Evolutionary conservation across 2,888 invertebrate genomes (phyloP), one percentile per base, ranked within the genome.

Genomic region (Latrodectus elegans): DNA sequence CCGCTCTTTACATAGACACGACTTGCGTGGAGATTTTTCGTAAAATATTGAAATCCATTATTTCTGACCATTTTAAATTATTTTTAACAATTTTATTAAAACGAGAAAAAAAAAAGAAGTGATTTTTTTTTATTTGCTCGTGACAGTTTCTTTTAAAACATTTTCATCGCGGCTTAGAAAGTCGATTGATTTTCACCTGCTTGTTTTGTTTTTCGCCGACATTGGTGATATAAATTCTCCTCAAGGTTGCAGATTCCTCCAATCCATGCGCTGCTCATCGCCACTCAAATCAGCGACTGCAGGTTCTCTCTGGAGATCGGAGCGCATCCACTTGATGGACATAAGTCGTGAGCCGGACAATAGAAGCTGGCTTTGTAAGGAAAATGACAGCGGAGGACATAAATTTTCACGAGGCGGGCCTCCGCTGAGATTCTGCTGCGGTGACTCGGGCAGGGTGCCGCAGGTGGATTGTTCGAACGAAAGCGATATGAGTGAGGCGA

Each of bases 331-430:
- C 52, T 72, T 84, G 51, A 71, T 72, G 76, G 77, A 84, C 84
- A 77, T 84, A 84, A 84, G 84, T 84, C 77, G 84, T 72, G 77
- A 75, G 71, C 75, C 51, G 84, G 77, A 77, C 84, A 84, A 84
- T 84, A 76, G 84, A 70, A 60, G 49, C 17, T 74, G 74, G 55
- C 53, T 51, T 64, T 38, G 53, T 38, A 70, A 84, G n/a, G 72
- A 76, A 60, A 70, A 75, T 71, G 83, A 83, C 83, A 83, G 26
- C 15, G 64, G 74, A 52, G 55, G 71, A 55, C 71, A 64, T 76
- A 77, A 84, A 77, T 83, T 83, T 51, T n/a, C 12, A 15, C 60
- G 60, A 60, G n/a, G n/a, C 60, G 60, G n/a, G n/a, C 22, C 49
- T n/a, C 60, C 82, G 22, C 71, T 52, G 53, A 70, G 71, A 70